Evolutionary conservation across 2,888 invertebrate species (phyloP).

Genomic region (Leptura quadrifasciata): DNA sequence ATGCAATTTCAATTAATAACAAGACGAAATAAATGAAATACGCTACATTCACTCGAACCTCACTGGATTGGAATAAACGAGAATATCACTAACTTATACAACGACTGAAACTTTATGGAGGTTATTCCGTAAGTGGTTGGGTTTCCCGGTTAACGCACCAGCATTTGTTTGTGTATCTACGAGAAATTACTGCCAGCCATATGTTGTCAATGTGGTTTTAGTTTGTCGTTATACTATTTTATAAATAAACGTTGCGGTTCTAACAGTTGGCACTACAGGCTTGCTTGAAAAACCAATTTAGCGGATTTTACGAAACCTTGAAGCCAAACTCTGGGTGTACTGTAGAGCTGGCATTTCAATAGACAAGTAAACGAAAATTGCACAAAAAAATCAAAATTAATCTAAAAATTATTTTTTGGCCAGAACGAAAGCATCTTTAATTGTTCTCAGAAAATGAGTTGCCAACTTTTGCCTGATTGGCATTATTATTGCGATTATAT

Average conservation of each 20-base stretch:
- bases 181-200: slow-evolving; percentile 26
- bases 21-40: background rate
- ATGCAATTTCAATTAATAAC: background rate
- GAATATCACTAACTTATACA: too few species aligned
- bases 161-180: slow-evolving; percentile 25
- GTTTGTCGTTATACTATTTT: slow-evolving; percentile 13
- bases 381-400: too few species aligned
- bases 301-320: background rate
- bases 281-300: slow-evolving; percentile 6
- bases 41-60: background rate
- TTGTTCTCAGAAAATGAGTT: too few species aligned
- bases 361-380: too few species aligned
- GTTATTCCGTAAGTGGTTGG: slow-evolving; percentile 13
- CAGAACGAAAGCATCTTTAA: too few species aligned
- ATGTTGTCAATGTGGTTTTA: slow-evolving; percentile 29
- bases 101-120: slow-evolving; percentile 3
- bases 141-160: slow-evolving; percentile 11
- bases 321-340: too few species aligned
- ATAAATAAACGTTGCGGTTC: slow-evolving; percentile 28
- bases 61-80: background rate
- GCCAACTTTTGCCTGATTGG: too few species aligned
- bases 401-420: too few species aligned
- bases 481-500: too few species aligned
- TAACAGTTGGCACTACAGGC: background rate
- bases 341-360: too few species aligned